These are phyloP conservation scores for Eupithecia pulchellata DNA, from an alignment of 2,888 invertebrate genomes.

Conservation along the genomic window DNA sequence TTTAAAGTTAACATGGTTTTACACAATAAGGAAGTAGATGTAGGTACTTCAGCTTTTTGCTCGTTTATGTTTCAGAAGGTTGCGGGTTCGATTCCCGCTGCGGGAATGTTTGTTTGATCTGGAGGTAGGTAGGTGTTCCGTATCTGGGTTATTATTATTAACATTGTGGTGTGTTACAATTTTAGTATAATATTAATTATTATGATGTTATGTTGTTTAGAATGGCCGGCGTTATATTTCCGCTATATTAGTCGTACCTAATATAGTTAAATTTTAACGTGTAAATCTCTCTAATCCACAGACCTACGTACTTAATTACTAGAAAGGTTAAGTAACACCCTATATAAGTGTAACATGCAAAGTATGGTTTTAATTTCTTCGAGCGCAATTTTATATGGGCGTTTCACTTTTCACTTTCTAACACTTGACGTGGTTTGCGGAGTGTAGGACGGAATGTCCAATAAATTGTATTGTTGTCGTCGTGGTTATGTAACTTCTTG, in stretches of 20 bases:
- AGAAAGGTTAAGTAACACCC: slow-evolving; percentile 6
- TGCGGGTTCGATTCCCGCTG: slow-evolving; percentile 1
- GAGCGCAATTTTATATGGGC: slow-evolving; percentile 57
- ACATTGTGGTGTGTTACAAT: not conserved
- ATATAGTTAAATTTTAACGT: not conserved
- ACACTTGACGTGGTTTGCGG: slow-evolving; percentile 39
- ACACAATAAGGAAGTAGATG: not conserved
- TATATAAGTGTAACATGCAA: slow-evolving; percentile 38
- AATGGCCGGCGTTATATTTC: no score
- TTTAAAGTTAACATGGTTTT: not conserved
- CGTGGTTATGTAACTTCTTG: not conserved
- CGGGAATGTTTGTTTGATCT: not conserved
- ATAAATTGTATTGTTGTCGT: slow-evolving; percentile 27
- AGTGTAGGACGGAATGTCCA: slow-evolving; percentile 29
- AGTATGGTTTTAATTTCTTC: slow-evolving; percentile 49
- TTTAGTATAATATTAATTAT: not conserved
- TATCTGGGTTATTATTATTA: not conserved
- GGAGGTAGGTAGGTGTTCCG: not conserved
- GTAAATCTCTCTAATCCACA: not conserved
- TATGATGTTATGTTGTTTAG: not conserved
- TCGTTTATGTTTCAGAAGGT: not conserved
- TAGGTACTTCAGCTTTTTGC: not conserved
- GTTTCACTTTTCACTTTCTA: slow-evolving; percentile 67
- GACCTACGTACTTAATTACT: not conserved
- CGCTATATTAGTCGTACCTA: no score